Evolutionary conservation across 2,888 invertebrate species (phyloP).

Genomic region (Calameuta filiformis): DNA sequence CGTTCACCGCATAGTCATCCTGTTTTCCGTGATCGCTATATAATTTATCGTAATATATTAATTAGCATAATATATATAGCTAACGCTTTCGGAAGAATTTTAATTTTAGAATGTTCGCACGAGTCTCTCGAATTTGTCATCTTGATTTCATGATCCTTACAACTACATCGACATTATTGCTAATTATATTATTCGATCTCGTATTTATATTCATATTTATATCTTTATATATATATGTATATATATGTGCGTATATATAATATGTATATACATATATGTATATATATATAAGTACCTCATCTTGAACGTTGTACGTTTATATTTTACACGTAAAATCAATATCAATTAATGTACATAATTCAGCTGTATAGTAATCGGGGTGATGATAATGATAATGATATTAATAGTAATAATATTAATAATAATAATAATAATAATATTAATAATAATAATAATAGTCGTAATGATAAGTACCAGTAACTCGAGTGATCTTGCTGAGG

Average conservation of each 20-base stretch:
- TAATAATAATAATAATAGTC: slow-evolving; percentile 35
- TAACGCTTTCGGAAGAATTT: slow-evolving; percentile 25
- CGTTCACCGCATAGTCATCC: too few relatives aligned
- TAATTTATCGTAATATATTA: slow-evolving; percentile 14
- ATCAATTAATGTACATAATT: slow-evolving; percentile 49
- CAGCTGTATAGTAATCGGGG: slow-evolving; percentile 24
- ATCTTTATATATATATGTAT: slow-evolving; percentile 30
- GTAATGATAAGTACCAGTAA: slow-evolving; percentile 14
- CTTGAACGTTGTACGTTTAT: slow-evolving; percentile 51
- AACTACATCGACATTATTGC: slow-evolving; percentile 43
- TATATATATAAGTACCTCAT: slow-evolving; percentile 28
- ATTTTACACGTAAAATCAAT: slow-evolving; percentile 53
- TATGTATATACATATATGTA: slow-evolving; percentile 28
- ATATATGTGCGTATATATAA: slow-evolving; percentile 19
- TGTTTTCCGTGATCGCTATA: slow-evolving; percentile 4
- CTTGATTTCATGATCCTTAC: slow-evolving; percentile 26
- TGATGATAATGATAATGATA: slow-evolving; percentile 34
- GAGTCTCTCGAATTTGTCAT: slow-evolving; percentile 16
- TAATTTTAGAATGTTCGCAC: slow-evolving; percentile 29
- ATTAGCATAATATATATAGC: slow-evolving; percentile 13
- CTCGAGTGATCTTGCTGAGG: background rate
- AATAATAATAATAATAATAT: slow-evolving; percentile 39
- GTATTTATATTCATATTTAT: slow-evolving; percentile 20
- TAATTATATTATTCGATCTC: slow-evolving; percentile 46
- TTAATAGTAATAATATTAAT: slow-evolving; percentile 24